A percentile compares a stretch with the other conserved stretches of the same genome.
Evolutionary conservation across 2,113 vertebrate species (phyloP).

Genomic region (Erinaceus europaeus): DNA sequence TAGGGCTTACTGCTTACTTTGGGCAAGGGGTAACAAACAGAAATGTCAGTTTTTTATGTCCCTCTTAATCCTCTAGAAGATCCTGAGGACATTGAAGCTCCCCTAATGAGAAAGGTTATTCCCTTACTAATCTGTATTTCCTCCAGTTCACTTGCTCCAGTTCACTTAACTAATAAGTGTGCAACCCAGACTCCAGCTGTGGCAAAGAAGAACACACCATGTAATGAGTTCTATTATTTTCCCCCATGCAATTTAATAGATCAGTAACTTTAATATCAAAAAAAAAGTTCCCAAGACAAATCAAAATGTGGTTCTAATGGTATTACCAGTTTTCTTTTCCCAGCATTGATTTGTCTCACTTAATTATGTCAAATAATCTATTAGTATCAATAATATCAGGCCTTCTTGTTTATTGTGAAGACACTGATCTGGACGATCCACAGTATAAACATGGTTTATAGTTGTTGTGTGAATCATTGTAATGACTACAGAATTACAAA

Average conservation of each 20-base stretch:
- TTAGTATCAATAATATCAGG: not conserved
- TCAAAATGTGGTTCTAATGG: constrained; percentile 24
- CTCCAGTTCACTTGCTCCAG: constrained; percentile 20
- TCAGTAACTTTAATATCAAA: constrained; percentile 45
- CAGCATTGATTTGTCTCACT: not conserved
- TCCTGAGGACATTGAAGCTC: not conserved
- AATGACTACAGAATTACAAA: not conserved
- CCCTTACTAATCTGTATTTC: not conserved
- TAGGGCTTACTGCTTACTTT: not conserved
- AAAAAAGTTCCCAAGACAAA: constrained; percentile 34
- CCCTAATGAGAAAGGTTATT: not conserved
- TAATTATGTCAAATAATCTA: not conserved
- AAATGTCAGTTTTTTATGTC: not conserved
- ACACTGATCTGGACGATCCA: not conserved
- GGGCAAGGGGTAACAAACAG: not conserved
- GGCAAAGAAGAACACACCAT: not conserved
- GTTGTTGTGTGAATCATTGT: not conserved
- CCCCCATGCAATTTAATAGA: constrained; percentile 59
- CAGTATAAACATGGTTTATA: accelerated
- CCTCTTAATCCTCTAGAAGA: not conserved
- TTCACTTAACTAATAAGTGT: not conserved
- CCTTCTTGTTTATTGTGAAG: not conserved
- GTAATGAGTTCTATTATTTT: constrained; percentile 59
- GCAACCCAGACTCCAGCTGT: constrained; percentile 5
- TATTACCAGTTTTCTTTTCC: not conserved